phyloP scores from a whole-genome alignment of 2,113 vertebrate genomes.

The Acanthochromis polyacanthus region DNA sequence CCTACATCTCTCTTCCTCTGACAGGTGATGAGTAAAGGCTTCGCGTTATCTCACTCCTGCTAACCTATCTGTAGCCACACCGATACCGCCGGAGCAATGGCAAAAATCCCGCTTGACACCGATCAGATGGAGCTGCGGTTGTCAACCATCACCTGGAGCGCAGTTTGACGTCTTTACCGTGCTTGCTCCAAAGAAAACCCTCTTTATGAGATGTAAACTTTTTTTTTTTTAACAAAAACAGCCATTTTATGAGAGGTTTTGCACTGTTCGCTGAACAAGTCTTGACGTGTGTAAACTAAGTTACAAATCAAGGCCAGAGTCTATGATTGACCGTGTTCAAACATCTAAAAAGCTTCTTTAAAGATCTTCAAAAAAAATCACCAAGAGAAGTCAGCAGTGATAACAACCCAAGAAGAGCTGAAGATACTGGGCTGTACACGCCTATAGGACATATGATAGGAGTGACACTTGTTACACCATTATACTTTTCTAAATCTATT shows the following conservation, averaged over 20 bases:
- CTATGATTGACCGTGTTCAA: too few relatives aligned
- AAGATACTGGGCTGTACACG: too few relatives aligned
- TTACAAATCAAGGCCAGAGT: too few relatives aligned
- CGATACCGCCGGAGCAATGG: slow-evolving; percentile 12
- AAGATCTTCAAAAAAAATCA: too few relatives aligned
- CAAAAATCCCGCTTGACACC: slow-evolving; percentile 58
- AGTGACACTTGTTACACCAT: too few relatives aligned
- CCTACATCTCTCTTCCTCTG: slow-evolving; percentile 21
- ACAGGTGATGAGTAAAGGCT: slow-evolving; percentile 48
- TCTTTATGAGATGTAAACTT: not conserved
- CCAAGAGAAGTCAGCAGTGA: too few relatives aligned
- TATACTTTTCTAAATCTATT: too few relatives aligned
- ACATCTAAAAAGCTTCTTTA: too few relatives aligned
- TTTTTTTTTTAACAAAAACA: slow-evolving; percentile 23
- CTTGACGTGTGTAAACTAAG: too few relatives aligned
- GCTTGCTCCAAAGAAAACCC: slow-evolving; percentile 24
- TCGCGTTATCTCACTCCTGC: slow-evolving; percentile 24
- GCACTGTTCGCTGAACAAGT: not conserved
- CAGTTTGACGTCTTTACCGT: slow-evolving; percentile 51
- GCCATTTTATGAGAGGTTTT: slow-evolving; percentile 15
- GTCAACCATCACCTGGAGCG: slow-evolving; percentile 32
- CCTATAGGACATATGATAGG: too few relatives aligned
- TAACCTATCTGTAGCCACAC: slow-evolving; percentile 52
- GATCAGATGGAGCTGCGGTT: slow-evolving; percentile 37
- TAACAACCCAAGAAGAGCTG: too few relatives aligned